Evolutionary conservation across 2,888 invertebrate species (phyloP), one percentile per base, ranked within the genome.

Genomic region (Apocheima hispidaria): DNA sequence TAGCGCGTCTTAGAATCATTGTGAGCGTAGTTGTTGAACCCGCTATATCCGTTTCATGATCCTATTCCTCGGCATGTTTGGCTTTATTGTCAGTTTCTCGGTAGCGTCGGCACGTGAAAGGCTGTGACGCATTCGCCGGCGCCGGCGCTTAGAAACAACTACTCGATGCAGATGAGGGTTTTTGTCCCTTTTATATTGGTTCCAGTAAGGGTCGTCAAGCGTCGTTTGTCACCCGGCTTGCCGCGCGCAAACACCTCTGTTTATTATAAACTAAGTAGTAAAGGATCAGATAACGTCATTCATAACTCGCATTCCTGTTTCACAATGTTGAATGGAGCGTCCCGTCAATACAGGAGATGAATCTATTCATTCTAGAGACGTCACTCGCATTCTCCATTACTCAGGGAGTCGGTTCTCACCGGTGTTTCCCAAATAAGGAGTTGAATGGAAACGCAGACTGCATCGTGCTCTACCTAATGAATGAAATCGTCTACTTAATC

Each of bases 191-290:
- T 53, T 65, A 62, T 55, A 66, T 46, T 58, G 65, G 30, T 69
- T 69, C 69, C 65, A 66, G 65, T 61, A 55, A 69, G 61, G 63
- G 46, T 53, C 48, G 50, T 53, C 48, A 52, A 48, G 44, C 53
- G 50, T 43, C 58, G 66, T 63, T 52, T 30, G 26, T 46, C 43
- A 65, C 66, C 69, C 69, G 66, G 55, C 33, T 63, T 52, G 26
- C 40, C 28, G 23, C 38, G 14, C 44, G 49, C 38, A 35, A 10
- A 16, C 43, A 36, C 46, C 55, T 35, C 41, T 62, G 49, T 62
- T 63, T 64, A 40, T 52, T 26, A 44, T 1, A 21, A 20, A 48
- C 52, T 40, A 40, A 36, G 36, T 21, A 40, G 41, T 49, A 16
- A 52, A 44, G 30, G 41, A 35, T n/a, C 36, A 50, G 68, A 60